phyloP scores from a whole-genome alignment of 2,113 vertebrate species.

The Orycteropus afer region DNA sequence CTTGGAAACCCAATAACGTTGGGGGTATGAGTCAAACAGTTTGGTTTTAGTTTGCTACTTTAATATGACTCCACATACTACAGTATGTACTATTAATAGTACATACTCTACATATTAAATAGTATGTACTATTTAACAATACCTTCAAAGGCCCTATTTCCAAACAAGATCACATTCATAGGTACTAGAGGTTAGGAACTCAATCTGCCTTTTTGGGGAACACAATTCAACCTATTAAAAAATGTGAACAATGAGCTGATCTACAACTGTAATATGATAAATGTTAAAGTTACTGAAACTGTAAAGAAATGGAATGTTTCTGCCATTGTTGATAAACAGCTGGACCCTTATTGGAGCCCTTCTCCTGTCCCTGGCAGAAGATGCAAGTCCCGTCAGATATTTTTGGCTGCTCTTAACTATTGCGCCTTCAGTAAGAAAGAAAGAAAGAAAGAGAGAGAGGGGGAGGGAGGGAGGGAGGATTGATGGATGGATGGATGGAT shows the following conservation, averaged over 20 bases:
- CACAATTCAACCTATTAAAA: neutral
- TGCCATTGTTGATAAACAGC: neutral
- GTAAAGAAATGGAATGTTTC: rapidly evolving
- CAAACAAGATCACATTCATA: neutral
- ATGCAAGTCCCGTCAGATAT: neutral
- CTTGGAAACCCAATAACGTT: too few species aligned
- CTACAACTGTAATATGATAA: rapidly evolving
- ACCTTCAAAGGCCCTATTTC: neutral
- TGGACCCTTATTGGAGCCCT: rapidly evolving
- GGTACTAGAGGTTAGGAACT: neutral
- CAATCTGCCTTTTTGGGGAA: neutral
- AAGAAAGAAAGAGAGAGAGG: too few species aligned
- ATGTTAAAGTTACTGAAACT: neutral
- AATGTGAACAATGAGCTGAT: neutral
- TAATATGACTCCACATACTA: too few species aligned
- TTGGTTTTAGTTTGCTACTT: too few species aligned
- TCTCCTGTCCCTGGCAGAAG: neutral
- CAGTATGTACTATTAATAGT: too few species aligned
- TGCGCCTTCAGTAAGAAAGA: neutral
- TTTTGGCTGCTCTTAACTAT: neutral
- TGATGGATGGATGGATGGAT: too few species aligned
- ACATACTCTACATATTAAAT: too few species aligned
- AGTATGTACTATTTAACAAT: neutral
- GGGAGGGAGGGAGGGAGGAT: too few species aligned
- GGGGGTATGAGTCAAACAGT: too few species aligned